These are phyloP conservation scores for Aurelia sp. DNA, from an alignment of 30 jellyfish, hydroid and myxozoan species.

Conservation along the genomic window DNA sequence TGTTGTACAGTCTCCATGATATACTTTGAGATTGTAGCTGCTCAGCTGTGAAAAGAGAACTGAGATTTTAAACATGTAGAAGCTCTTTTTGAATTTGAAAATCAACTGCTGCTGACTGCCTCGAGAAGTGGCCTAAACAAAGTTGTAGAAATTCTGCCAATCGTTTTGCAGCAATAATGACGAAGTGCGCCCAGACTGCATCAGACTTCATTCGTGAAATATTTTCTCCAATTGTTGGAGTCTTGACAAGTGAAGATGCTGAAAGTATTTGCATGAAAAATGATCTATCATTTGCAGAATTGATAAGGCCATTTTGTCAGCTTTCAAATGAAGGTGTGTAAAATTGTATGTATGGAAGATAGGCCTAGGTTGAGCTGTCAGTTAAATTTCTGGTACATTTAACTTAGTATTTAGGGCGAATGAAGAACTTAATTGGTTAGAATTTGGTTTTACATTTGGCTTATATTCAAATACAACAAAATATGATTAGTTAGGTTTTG, in stretches of 20 bases:
- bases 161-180: conserved; percentile 10
- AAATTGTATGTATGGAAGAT: too few relatives aligned
- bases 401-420: background rate
- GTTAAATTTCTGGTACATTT: background rate
- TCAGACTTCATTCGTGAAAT: conserved; percentile 76
- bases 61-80: too few relatives aligned
- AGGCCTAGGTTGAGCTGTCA: background rate
- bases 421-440: background rate
- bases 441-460: too few relatives aligned
- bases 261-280: conserved; percentile 79
- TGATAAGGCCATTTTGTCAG: conserved; percentile 96
- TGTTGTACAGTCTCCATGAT: too few relatives aligned
- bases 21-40: too few relatives aligned
- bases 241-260: conserved; percentile 93
- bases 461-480: too few relatives aligned
- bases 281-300: conserved; percentile 89
- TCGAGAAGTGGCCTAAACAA: too few relatives aligned
- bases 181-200: conserved; percentile 51
- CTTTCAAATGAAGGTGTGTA: conserved; percentile 75
- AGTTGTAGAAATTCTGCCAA: too few relatives aligned
- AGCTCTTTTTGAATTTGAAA: too few relatives aligned
- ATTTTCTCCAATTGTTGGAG: conserved; percentile 89
- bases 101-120: too few relatives aligned
- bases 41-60: too few relatives aligned
- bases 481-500: too few relatives aligned